Evolutionary conservation across 2,888 invertebrate genomes (phyloP).

Genomic region (Spisula subtruncata): DNA sequence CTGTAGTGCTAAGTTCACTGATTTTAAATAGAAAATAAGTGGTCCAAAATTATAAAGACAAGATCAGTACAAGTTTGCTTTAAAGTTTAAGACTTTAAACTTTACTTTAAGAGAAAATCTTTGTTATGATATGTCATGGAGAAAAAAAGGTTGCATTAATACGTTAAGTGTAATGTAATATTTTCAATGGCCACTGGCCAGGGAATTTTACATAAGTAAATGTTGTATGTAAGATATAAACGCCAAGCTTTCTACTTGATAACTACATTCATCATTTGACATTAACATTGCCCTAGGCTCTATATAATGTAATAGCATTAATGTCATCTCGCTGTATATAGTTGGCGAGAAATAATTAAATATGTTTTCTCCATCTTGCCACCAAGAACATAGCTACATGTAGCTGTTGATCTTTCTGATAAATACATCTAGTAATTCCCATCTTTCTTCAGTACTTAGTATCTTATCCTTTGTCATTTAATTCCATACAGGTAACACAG

Average conservation of each 20-base stretch:
- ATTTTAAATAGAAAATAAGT: neutral
- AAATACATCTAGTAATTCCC: no score
- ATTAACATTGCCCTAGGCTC: conserved; percentile 19
- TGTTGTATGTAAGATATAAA: neutral
- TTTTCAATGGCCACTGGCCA: neutral
- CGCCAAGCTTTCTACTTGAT: neutral
- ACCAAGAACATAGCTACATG: neutral
- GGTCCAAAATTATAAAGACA: no score
- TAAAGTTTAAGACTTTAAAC: neutral
- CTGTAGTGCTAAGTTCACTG: neutral
- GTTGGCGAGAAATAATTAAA: neutral
- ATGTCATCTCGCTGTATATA: conserved; percentile 31
- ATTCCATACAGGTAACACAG: neutral
- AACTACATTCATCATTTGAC: conserved; percentile 23
- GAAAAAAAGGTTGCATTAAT: no score
- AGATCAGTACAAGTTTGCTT: no score
- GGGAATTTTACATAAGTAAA: neutral
- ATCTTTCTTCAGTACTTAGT: no score
- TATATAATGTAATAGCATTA: conserved; percentile 35
- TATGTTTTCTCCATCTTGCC: neutral
- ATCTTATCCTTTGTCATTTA: no score
- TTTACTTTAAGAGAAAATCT: neutral
- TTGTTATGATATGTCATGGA: neutral
- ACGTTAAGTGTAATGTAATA: no score
- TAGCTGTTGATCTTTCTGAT: no score